Evolutionary conservation across 1,140 invertebrate species (phyloP).

Genomic region (Sitodiplosis mosellana): DNA sequence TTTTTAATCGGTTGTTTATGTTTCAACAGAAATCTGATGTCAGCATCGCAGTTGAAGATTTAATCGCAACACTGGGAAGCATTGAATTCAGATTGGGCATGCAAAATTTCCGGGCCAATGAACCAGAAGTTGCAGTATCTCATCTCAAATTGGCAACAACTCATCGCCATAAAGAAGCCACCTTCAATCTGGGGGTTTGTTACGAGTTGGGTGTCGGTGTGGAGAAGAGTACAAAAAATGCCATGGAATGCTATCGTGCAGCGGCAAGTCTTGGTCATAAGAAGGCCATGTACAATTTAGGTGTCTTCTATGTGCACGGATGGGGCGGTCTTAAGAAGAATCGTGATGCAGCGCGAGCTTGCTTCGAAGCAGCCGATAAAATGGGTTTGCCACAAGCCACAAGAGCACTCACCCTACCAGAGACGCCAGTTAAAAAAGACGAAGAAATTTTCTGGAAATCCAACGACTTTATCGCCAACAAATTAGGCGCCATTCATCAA

Average conservation of each 20-base stretch:
- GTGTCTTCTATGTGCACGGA: constrained; percentile 41
- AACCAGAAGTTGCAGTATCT: constrained; percentile 22
- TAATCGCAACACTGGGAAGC: constrained; percentile 13
- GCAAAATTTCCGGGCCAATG: constrained; percentile 20
- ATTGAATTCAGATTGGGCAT: constrained; percentile 23
- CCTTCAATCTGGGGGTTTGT: constrained; percentile 40
- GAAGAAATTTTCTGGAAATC: too few species aligned
- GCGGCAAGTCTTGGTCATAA: constrained; percentile 36
- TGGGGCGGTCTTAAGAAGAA: constrained; percentile 31
- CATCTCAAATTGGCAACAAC: constrained; percentile 31
- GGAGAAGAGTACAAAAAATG: constrained; percentile 31
- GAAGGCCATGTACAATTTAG: constrained; percentile 40
- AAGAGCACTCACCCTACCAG: constrained; percentile 21
- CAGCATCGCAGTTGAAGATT: background rate
- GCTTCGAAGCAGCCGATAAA: constrained; percentile 33
- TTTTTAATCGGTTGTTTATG: background rate
- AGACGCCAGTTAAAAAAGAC: background rate
- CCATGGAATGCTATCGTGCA: constrained; percentile 34
- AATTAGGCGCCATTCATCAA: too few species aligned
- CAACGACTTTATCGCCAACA: too few species aligned
- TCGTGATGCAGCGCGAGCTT: constrained; percentile 25
- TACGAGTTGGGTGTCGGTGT: constrained; percentile 40
- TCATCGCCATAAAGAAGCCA: constrained; percentile 32
- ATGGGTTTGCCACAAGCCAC: constrained; percentile 35
- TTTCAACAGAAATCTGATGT: background rate